A percentile compares a stretch with the other conserved stretches of the same genome.
Conservation (phyloP, 1,140 invertebrate genomes). For the Aradophagus sp. region DNA sequence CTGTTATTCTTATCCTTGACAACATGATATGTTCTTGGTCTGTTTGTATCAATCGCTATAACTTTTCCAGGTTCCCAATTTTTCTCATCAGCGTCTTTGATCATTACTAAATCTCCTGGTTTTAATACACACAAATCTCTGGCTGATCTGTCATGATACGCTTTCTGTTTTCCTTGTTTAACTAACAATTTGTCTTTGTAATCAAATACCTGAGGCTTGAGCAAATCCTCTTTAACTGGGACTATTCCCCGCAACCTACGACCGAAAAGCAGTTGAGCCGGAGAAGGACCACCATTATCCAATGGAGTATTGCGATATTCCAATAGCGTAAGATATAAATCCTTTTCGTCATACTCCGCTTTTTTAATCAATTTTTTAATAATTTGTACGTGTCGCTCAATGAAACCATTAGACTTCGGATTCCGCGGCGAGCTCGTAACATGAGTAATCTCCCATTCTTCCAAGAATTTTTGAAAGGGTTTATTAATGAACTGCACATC, state of each 20-base stretch:
- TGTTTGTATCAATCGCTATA: too few species aligned
- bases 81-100: too few species aligned
- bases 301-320: constrained; percentile 23
- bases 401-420: constrained; percentile 34
- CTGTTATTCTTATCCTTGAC: too few species aligned
- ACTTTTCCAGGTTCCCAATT: too few species aligned
- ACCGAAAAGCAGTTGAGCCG: constrained; percentile 9
- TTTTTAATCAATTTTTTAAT: constrained; percentile 7
- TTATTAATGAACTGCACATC: constrained; percentile 27
- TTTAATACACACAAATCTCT: not conserved
- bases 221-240: constrained; percentile 1
- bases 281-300: constrained; percentile 3
- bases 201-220: not conserved
- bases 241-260: constrained; percentile 16
- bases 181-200: constrained; percentile 5
- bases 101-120: too few species aligned
- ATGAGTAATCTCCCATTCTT: constrained; percentile 46
- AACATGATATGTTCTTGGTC: too few species aligned
- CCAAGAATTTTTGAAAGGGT: constrained; percentile 47
- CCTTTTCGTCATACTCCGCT: constrained; percentile 13
- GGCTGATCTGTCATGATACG: not conserved
- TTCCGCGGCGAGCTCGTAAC: constrained; percentile 50
- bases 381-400: constrained; percentile 20
- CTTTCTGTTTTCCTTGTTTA: not conserved
- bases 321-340: constrained; percentile 13